Conservation (phyloP, 2,888 invertebrate genomes). For the Polyommatus icarus region DNA sequence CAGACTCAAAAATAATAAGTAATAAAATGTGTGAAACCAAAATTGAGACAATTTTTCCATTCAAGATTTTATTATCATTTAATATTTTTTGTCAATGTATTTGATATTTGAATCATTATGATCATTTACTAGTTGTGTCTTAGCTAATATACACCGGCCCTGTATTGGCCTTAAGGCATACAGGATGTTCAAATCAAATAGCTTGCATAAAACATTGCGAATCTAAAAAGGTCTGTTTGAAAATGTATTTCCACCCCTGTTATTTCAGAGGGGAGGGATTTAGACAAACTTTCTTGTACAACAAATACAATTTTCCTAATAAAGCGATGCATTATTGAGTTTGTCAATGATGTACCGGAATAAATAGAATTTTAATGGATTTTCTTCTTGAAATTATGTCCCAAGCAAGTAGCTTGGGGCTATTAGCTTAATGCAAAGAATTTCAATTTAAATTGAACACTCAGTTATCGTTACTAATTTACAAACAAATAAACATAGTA, state of each 20-base stretch:
- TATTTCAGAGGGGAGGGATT: constrained; percentile 61
- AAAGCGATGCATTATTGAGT: constrained; percentile 72
- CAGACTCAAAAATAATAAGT: too few species aligned
- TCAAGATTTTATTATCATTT: too few species aligned
- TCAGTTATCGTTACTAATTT: neutral
- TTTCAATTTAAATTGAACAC: neutral
- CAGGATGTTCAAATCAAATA: neutral
- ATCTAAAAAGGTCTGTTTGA: constrained; percentile 13
- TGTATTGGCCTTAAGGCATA: neutral
- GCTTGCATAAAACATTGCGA: neutral
- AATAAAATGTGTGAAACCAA: too few species aligned
- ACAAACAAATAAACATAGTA: too few species aligned
- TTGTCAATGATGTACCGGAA: constrained; percentile 47
- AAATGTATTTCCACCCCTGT: constrained; percentile 57
- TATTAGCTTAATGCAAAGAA: neutral
- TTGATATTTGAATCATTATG: too few species aligned
- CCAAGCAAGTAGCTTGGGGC: neutral
- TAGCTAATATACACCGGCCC: neutral
- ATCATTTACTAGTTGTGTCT: too few species aligned
- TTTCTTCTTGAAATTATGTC: neutral
- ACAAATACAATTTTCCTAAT: constrained; percentile 56
- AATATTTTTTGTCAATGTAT: too few species aligned
- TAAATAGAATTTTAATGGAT: constrained; percentile 47
- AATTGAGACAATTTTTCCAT: too few species aligned
- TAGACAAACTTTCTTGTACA: constrained; percentile 57